Conservation (phyloP, 2,113 vertebrate species). For the Brachyhypopomus occidentalis region DNA sequence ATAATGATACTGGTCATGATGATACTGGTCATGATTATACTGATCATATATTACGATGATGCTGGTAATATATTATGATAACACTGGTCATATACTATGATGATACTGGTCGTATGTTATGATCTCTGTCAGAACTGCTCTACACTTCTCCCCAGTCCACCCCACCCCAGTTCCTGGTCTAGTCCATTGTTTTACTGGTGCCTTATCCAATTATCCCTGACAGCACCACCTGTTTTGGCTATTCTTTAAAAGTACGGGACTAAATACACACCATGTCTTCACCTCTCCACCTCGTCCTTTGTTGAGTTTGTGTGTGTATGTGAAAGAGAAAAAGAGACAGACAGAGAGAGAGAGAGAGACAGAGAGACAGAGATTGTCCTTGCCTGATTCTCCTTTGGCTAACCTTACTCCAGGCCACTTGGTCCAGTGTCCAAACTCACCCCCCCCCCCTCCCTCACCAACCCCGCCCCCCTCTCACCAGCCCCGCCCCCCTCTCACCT, state of each 20-base stretch:
- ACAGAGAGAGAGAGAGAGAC: neutral
- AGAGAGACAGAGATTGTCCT: slow-evolving; percentile 3
- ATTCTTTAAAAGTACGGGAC: neutral
- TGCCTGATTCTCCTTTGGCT: slow-evolving; percentile 42
- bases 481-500: slow-evolving; percentile 3
- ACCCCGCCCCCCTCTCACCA: slow-evolving; percentile 11
- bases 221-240: slow-evolving; percentile 10
- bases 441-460: slow-evolving; percentile 8
- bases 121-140: no score
- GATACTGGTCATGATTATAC: no score
- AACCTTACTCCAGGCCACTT: slow-evolving; percentile 48
- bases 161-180: neutral
- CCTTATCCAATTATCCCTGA: slow-evolving; percentile 5
- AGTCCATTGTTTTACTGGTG: neutral
- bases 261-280: neutral
- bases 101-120: no score
- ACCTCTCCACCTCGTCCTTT: neutral
- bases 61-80: no score
- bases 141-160: no score
- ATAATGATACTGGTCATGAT: no score
- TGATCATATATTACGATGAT: no score
- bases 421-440: slow-evolving; percentile 17
- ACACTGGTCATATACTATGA: no score
- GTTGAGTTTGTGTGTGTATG: neutral
- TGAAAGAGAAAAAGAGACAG: neutral